Evolutionary conservation across 2,797 vertebrate genomes (phyloP), one percentile per base, ranked within the genome.

Genomic region (Caiman crocodilus): DNA sequence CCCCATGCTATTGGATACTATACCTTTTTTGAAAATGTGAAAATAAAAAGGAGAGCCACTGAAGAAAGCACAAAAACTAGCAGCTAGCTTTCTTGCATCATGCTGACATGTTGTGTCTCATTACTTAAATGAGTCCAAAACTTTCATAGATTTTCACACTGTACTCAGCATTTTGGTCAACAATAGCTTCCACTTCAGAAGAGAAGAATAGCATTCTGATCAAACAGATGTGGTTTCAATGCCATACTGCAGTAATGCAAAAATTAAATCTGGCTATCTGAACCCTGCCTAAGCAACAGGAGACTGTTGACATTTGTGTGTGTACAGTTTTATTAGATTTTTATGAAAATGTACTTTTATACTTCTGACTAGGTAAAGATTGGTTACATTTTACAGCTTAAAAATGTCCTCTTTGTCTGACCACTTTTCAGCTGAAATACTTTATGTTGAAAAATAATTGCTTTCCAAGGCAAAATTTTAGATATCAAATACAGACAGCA

Each of bases 11-110:
- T 76, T 94, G 95, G 95, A 96, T 87, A 86, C 2, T 0, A 78
- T 35, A 94, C 55, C 67, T 90, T 95, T 50, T 95, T 85, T 87
- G 79, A 94, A 96, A 97, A 91, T 79, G 42, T 63, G 81, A 91
- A 84, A 83, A 50, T 15, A 56, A 81, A 93, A 94, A 96, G 81
- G 89, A 97, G 94, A 97, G 92, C 71, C 95, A 90, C 23, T 92
- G 92, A 96, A 94, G 95, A 97, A 97, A 97, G 95, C 96, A 96
- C 0, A 2, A 94, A 93, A 94, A 92, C 94, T 95, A 97, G 94
- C 95, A 96, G 96, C 95, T 91, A 93, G 96, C 93, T 96, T 96
- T 90, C 97, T 93, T 82, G 91, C 26, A 30, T 58, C 79, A 94
- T 89, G 92, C 89, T 95, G 91, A 92, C 84, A 84, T 67, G 65